These are phyloP conservation scores for Myotis brandtii DNA, from an alignment of 2,113 vertebrate genomes.

Conservation along the genomic window DNA sequence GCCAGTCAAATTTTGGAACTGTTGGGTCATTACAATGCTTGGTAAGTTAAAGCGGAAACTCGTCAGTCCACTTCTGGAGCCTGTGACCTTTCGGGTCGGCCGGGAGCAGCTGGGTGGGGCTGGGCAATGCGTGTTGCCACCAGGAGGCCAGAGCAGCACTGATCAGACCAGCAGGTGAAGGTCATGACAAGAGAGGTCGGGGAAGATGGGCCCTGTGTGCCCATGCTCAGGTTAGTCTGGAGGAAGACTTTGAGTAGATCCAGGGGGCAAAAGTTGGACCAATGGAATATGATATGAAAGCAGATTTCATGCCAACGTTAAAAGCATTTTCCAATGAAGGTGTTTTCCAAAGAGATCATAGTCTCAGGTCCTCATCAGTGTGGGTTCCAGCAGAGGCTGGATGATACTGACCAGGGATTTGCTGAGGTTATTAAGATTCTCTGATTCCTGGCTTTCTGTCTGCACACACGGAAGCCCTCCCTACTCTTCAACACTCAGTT, in stretches of 20 bases:
- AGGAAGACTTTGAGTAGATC: neutral
- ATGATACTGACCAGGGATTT: neutral
- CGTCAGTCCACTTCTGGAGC: too few relatives aligned
- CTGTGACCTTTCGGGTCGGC: neutral
- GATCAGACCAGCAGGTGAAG: too few relatives aligned
- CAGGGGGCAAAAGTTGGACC: neutral
- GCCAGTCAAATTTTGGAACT: neutral
- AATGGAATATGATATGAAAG: neutral
- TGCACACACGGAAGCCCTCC: neutral
- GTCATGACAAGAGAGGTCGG: neutral
- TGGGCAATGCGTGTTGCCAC: neutral
- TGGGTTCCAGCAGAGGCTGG: neutral
- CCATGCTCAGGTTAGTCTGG: neutral
- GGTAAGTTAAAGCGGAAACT: neutral
- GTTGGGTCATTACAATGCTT: neutral
- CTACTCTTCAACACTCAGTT: neutral
- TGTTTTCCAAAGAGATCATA: neutral
- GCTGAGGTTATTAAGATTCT: neutral
- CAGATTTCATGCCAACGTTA: neutral
- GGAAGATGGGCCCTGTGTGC: neutral
- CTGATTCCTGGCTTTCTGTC: neutral
- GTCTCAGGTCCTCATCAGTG: neutral
- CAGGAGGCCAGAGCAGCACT: neutral
- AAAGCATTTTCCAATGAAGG: neutral
- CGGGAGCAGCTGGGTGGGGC: too few relatives aligned